Conservation (phyloP, 2,888 invertebrate genomes). For the Drosophila maculinotata region DNA sequence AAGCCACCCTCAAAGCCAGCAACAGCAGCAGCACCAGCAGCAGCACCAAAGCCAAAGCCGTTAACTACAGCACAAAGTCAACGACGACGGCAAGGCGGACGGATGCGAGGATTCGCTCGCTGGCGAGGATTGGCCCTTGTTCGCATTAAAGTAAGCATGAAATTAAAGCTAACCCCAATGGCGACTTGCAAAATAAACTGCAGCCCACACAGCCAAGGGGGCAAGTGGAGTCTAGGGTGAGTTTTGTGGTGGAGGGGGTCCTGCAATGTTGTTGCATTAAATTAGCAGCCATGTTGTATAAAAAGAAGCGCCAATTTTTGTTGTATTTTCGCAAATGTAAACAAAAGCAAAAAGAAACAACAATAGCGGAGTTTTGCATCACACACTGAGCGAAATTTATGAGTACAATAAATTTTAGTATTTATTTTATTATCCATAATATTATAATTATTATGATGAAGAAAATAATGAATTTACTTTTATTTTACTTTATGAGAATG, state of each 20-base stretch:
- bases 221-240: not conserved
- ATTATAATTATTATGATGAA: not conserved
- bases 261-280: constrained; percentile 77
- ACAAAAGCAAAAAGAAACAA: constrained; percentile 34
- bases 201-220: constrained; percentile 32
- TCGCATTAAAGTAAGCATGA: constrained; percentile 83
- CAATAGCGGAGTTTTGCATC: constrained; percentile 18
- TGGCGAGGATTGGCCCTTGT: constrained; percentile 52
- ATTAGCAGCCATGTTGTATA: constrained; percentile 71
- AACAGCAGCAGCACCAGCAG: constrained; percentile 21
- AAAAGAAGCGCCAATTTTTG: constrained; percentile 64
- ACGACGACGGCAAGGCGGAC: constrained; percentile 23
- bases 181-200: constrained; percentile 69
- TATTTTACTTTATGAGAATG: no score
- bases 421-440: no score
- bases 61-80: constrained; percentile 78
- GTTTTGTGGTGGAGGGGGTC: constrained; percentile 9
- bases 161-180: constrained; percentile 81
- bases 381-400: constrained; percentile 22
- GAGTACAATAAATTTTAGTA: no score
- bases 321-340: constrained; percentile 39
- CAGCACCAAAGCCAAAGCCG: constrained; percentile 60
- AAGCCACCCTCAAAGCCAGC: constrained; percentile 51
- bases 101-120: no score
- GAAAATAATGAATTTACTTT: no score